phyloP scores from a whole-genome alignment of 1,140 invertebrate species.

The Pollicipes pollicipes region DNA sequence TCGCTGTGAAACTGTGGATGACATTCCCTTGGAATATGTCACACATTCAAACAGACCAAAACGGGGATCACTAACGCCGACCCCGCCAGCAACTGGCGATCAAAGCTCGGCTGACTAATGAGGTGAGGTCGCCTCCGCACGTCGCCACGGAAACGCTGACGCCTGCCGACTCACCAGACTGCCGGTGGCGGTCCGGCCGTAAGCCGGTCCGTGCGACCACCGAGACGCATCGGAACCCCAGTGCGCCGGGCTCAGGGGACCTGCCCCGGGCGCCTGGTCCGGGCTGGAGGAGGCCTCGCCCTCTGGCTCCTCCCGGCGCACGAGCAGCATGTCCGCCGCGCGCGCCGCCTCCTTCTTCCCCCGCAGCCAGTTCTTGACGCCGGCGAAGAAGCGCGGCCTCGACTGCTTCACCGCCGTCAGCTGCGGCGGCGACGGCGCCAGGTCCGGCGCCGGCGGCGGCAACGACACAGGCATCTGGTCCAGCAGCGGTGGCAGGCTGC shows the following conservation, averaged over 20 bases:
- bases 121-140: no score
- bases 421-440: no score
- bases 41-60: no score
- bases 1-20: no score
- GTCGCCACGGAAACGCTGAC: no score
- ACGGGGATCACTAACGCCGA: no score
- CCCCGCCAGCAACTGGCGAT: no score
- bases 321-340: not conserved
- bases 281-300: conserved; percentile 15
- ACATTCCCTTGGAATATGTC: no score
- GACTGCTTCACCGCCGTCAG: not conserved
- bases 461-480: not conserved
- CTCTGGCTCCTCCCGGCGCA: not conserved
- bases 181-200: conserved; percentile 3
- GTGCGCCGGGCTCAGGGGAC: no score
- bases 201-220: conserved; percentile 4
- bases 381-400: not conserved
- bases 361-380: not conserved
- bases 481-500: not conserved
- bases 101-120: no score
- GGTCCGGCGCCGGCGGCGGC: not conserved
- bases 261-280: conserved; percentile 9
- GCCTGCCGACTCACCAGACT: not conserved
- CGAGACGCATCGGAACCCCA: conserved; percentile 9
- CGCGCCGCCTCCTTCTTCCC: not conserved